Evolutionary conservation across 2,113 vertebrate species (phyloP).

Genomic region (Phalacrocorax carbo): DNA sequence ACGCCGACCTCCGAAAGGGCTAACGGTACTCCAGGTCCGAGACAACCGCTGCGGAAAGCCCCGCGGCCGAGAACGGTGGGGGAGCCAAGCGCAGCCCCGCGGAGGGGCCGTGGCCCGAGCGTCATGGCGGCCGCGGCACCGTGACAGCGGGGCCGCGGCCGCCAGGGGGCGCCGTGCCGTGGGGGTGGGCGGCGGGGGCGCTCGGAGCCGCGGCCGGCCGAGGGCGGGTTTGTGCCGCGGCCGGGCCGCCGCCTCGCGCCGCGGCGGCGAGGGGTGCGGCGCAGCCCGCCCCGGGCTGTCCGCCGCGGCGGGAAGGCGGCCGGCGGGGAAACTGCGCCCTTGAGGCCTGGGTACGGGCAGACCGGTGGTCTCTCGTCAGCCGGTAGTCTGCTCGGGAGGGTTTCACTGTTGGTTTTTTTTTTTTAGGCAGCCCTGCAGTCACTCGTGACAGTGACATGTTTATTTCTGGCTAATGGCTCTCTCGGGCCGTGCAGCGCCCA

Average conservation of each 20-base stretch:
- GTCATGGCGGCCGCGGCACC: neutral
- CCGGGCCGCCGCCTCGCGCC: no score
- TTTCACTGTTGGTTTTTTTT: neutral
- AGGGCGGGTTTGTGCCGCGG: no score
- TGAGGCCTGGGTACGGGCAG: neutral
- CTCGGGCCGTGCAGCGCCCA: neutral
- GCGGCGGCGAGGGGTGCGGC: no score
- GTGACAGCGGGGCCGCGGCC: neutral
- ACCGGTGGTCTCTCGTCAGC: slow-evolving; percentile 54
- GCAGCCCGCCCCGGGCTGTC: no score
- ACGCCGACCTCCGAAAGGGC: neutral
- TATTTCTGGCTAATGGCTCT: slow-evolving; percentile 47
- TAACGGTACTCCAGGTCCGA: no score
- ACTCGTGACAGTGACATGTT: slow-evolving; percentile 55
- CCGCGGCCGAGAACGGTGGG: neutral
- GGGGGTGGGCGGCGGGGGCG: no score
- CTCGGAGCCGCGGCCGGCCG: no score
- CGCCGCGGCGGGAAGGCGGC: neutral
- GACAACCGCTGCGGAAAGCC: neutral
- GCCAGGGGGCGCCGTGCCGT: neutral
- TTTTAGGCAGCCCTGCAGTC: slow-evolving; percentile 9
- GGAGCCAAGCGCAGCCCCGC: neutral
- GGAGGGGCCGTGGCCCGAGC: no score
- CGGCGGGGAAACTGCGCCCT: neutral
- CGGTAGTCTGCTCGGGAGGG: slow-evolving; percentile 18